phyloP scores from a whole-genome alignment of 37 sponge, comb jelly and placozoan species.

The Cliona cf. orientalis region DNA sequence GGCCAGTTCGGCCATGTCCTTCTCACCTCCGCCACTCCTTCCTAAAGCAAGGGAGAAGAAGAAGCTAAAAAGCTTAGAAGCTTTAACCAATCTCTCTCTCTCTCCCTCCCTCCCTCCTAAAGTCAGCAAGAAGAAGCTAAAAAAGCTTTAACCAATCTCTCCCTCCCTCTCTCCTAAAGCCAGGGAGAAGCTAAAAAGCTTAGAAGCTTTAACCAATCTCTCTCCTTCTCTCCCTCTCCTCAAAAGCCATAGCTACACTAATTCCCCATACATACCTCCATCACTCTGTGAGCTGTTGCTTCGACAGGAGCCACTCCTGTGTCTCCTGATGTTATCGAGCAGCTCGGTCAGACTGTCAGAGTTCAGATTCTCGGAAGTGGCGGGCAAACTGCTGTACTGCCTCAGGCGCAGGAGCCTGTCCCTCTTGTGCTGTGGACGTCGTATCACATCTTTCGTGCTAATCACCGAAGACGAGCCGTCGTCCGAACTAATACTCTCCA shows the following conservation, averaged over 20 bases:
- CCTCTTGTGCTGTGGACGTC: not conserved
- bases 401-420: conserved; percentile 25
- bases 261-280: conserved; percentile 1
- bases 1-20: conserved; percentile 51
- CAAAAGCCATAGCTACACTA: not conserved
- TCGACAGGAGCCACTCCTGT: conserved; percentile 27
- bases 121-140: too few species aligned
- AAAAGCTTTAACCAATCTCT: too few species aligned
- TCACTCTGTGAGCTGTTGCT: conserved; percentile 36
- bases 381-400: conserved; percentile 50
- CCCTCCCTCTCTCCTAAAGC: too few species aligned
- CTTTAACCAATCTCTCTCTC: too few species aligned
- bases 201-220: too few species aligned
- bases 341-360: conserved; percentile 53
- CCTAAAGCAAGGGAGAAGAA: too few species aligned
- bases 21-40: conserved; percentile 30
- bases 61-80: too few species aligned
- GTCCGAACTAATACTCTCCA: conserved; percentile 74
- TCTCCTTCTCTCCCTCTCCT: conserved; percentile 17
- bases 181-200: too few species aligned
- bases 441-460: not conserved
- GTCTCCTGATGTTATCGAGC: conserved; percentile 30
- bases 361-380: conserved; percentile 18
- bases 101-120: conserved; percentile 12
- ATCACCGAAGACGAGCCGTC: conserved; percentile 13